These are phyloP conservation scores for Molossus molossus DNA, from an alignment of 2,797 vertebrate genomes.

Conservation along the genomic window DNA sequence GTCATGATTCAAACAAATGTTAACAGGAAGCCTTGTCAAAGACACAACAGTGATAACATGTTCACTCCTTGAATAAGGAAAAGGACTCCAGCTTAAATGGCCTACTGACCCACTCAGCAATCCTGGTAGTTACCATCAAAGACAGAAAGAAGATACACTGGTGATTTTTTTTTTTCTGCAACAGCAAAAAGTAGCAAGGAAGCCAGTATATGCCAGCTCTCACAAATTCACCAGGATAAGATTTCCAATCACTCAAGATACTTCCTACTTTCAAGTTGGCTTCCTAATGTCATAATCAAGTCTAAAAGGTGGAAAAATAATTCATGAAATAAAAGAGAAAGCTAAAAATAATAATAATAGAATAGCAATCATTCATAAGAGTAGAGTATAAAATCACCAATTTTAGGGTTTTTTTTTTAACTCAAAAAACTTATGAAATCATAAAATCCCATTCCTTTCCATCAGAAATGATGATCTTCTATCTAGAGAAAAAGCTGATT, in stretches of 20 bases:
- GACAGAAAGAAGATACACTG: not conserved
- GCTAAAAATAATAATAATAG: not conserved
- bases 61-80: slow-evolving; percentile 76
- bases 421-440: not conserved
- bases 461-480: slow-evolving; percentile 37
- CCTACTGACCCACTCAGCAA: not conserved
- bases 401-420: not conserved
- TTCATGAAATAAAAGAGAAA: slow-evolving; percentile 54
- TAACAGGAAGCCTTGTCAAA: not conserved
- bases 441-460: slow-evolving; percentile 45
- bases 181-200: slow-evolving; percentile 1
- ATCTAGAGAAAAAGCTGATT: not conserved
- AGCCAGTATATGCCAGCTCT: not conserved
- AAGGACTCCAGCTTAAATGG: slow-evolving; percentile 70
- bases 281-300: slow-evolving; percentile 47
- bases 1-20: slow-evolving; percentile 75
- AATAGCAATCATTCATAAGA: not conserved
- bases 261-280: slow-evolving; percentile 18
- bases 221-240: not conserved
- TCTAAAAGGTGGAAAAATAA: slow-evolving; percentile 55
- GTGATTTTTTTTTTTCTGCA: not conserved
- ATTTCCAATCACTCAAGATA: not conserved
- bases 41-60: slow-evolving; percentile 35
- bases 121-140: not conserved
- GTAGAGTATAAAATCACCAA: slow-evolving; percentile 13